A percentile compares a stretch with the other conserved stretches of the same genome.
These are phyloP conservation scores for Phainopepla nitens DNA, from an alignment of 2,113 vertebrate species.

Conservation along the genomic window DNA sequence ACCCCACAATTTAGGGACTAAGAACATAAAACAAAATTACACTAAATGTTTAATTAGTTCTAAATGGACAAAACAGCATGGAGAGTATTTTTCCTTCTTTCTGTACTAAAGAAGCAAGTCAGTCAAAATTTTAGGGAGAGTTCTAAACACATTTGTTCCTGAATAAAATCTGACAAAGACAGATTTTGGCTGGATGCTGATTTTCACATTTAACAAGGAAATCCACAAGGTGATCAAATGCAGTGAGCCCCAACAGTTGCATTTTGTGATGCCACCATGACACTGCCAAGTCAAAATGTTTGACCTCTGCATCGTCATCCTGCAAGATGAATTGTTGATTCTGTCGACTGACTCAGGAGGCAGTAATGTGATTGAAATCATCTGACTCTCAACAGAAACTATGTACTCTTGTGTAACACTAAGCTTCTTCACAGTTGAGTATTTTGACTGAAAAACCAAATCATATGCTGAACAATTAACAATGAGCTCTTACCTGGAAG, in stretches of 20 bases:
- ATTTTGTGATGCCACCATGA: neutral
- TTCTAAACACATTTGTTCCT: neutral
- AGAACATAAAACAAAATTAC: neutral
- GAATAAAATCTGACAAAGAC: neutral
- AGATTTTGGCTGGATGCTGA: neutral
- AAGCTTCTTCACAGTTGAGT: neutral
- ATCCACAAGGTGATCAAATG: neutral
- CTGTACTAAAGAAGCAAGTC: neutral
- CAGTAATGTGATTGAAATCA: slow-evolving; percentile 1
- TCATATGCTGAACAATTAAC: neutral
- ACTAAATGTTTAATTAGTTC: neutral
- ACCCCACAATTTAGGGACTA: neutral
- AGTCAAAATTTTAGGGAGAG: neutral
- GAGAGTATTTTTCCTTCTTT: neutral
- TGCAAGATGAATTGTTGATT: neutral
- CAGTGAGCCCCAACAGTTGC: neutral
- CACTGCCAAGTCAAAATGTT: neutral
- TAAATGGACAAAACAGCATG: neutral
- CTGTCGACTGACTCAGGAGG: neutral
- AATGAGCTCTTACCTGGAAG: neutral
- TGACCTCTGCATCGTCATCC: neutral
- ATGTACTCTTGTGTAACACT: neutral
- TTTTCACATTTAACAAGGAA: neutral
- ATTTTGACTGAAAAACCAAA: slow-evolving; percentile 13
- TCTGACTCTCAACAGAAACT: slow-evolving; percentile 5